Base-by-base conservation (phyloP, 2,888 invertebrate species). In the Dasypogon diadema region DNA sequence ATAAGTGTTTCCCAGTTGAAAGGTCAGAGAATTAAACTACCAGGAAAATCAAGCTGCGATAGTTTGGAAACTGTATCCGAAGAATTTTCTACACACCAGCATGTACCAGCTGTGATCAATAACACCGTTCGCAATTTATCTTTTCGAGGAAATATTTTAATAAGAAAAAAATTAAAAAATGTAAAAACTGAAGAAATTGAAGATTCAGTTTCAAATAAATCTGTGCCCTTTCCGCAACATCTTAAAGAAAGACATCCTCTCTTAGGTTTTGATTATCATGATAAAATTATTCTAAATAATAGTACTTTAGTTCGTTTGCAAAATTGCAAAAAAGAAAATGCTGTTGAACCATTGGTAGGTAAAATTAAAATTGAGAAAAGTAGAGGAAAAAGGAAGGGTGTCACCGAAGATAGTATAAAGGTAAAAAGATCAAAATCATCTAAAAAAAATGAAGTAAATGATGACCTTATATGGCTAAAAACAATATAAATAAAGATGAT, bases 221-320 rank as follows among this genome's bases (percentile, higher is more conserved):
- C 1, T 26, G 72, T 76, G 4, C 51, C 75, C 21, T 60, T 76
- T 12, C 75, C 75, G 8, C 14, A 26, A 14, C 22, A 34, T 22
- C 30, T 75, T 21, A 22, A 56, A 18, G 14, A 60, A 16, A 46
- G 75, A n/a, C 75, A 76, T 51, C 75, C 75, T 1, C 22, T 76
- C 4, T 24, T 60, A 1, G 75, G 75, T 16, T 48, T 48, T n/a
- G 46, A 60, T 10, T 76, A 37, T 24, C 34, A 70, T n/a, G 75
- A 76, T 1, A 72, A 76, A 60, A 14, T 76, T n/a, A 60, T 5
- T 2, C n/a, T 76, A 16, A 26, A 30, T 14, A 10, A 60, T 2
- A 46, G 70, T 48, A 30, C 72, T 21, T 30, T 51, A 14, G 22
- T 72, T 48, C 70, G 54, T 1, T 37, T 76, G 8, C 8, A 42